Evolutionary conservation across 2,797 vertebrate genomes (phyloP).

Genomic region (Percopsis omiscomaycus): DNA sequence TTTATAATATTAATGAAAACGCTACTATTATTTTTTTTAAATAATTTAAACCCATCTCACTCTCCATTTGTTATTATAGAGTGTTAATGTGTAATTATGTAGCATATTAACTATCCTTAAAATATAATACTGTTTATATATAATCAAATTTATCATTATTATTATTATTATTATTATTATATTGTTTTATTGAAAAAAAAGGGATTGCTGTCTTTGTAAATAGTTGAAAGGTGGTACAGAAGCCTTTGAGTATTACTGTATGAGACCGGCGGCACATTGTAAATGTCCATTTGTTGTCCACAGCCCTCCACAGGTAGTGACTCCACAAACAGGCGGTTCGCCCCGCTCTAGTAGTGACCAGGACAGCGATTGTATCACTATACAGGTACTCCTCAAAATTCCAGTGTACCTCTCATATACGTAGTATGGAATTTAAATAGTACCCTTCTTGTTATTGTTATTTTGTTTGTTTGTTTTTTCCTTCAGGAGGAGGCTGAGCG

Average conservation of each 20-base stretch:
- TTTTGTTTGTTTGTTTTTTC: not conserved
- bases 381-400: conserved; percentile 61
- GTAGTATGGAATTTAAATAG: not conserved
- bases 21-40: too few relatives aligned
- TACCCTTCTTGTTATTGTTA: not conserved
- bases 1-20: too few relatives aligned
- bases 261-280: not conserved
- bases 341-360: conserved; percentile 68
- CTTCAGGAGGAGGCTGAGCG: conserved; percentile 71
- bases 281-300: conserved; percentile 13
- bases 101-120: too few relatives aligned
- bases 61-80: too few relatives aligned
- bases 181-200: too few relatives aligned
- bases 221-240: too few relatives aligned
- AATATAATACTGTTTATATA: too few relatives aligned
- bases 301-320: conserved; percentile 68
- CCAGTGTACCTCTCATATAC: not conserved
- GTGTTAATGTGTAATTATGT: too few relatives aligned
- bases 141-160: too few relatives aligned
- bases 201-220: too few relatives aligned
- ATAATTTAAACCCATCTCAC: too few relatives aligned
- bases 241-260: not conserved
- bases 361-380: conserved; percentile 74
- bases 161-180: too few relatives aligned
- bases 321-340: conserved; percentile 61